phyloP scores from a whole-genome alignment of 2,113 vertebrate genomes.

The Nannospalax galili region DNA sequence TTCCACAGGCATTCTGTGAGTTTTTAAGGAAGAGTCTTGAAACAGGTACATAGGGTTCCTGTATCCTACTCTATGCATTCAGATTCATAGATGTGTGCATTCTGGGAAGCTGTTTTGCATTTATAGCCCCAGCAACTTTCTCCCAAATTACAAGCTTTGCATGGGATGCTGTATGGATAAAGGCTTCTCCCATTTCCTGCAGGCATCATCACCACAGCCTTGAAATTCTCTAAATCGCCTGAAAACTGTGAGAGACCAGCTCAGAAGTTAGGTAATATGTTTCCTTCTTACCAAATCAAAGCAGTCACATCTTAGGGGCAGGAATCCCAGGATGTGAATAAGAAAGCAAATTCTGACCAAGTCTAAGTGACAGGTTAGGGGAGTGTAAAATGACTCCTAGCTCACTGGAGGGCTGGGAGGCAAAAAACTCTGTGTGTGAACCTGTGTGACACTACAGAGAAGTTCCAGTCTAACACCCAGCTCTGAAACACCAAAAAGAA shows the following conservation, averaged over 20 bases:
- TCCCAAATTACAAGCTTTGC: background rate
- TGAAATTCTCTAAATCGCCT: conserved; percentile 54
- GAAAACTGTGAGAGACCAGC: background rate
- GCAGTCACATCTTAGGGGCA: conserved; percentile 6
- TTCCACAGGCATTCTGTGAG: too few relatives aligned
- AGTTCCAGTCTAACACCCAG: too few relatives aligned
- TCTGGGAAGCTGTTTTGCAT: background rate
- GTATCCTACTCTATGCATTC: conserved; percentile 49
- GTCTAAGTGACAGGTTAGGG: background rate
- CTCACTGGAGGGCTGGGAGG: too few relatives aligned
- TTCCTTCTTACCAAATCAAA: background rate
- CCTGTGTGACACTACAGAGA: too few relatives aligned
- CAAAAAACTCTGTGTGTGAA: too few relatives aligned
- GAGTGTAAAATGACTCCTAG: background rate
- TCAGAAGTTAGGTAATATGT: background rate
- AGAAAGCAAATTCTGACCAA: background rate
- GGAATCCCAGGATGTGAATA: background rate
- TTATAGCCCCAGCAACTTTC: conserved; percentile 5
- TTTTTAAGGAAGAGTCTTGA: conserved; percentile 52
- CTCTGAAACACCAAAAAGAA: too few relatives aligned
- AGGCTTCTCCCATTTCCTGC: background rate
- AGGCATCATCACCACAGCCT: background rate
- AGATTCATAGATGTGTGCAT: background rate
- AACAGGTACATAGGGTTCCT: background rate
- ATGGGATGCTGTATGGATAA: conserved; percentile 15